Percentiles rank a stretch among this genome's conserved stretches.
Evolutionary conservation across 2,888 invertebrate genomes (phyloP).

Genomic region (Euzetes globulus): DNA sequence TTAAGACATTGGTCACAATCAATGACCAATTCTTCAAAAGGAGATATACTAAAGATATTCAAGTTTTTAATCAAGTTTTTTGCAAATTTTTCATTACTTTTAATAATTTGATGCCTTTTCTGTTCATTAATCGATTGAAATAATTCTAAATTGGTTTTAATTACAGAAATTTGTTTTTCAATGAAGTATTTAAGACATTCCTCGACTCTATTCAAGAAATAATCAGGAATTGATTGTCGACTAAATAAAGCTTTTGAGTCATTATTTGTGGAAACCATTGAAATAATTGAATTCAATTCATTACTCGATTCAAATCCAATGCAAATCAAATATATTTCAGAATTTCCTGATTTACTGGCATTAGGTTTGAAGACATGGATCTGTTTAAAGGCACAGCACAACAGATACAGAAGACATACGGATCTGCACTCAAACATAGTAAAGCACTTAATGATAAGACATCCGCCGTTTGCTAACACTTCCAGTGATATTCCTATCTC

Average conservation of each 20-base stretch:
- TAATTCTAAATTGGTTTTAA: constrained; percentile 23
- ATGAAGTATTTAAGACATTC: not conserved
- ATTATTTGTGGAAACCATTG: not conserved
- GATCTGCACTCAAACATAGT: constrained; percentile 79
- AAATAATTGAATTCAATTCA: not conserved
- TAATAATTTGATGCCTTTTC: not conserved
- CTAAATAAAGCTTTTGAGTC: constrained; percentile 1
- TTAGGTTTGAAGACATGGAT: constrained; percentile 76
- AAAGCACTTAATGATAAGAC: constrained; percentile 77
- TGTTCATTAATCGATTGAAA: not conserved
- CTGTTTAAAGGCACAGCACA: constrained; percentile 63
- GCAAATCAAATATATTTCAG: constrained; percentile 77
- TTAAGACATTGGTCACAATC: not conserved
- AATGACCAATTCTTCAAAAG: not conserved
- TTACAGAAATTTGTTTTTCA: not conserved
- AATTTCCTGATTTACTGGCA: constrained; percentile 90
- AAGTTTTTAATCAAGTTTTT: constrained; percentile 22
- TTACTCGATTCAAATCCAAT: constrained; percentile 37
- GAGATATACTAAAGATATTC: constrained; percentile 28
- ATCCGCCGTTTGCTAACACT: constrained; percentile 63
- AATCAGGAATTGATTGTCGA: constrained; percentile 8
- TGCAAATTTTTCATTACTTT: not conserved
- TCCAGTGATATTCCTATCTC: constrained; percentile 70
- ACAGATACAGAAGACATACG: constrained; percentile 66
- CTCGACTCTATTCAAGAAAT: constrained; percentile 28